phyloP scores from a whole-genome alignment of 2,113 vertebrate genomes.

The Spilogale gracilis region DNA sequence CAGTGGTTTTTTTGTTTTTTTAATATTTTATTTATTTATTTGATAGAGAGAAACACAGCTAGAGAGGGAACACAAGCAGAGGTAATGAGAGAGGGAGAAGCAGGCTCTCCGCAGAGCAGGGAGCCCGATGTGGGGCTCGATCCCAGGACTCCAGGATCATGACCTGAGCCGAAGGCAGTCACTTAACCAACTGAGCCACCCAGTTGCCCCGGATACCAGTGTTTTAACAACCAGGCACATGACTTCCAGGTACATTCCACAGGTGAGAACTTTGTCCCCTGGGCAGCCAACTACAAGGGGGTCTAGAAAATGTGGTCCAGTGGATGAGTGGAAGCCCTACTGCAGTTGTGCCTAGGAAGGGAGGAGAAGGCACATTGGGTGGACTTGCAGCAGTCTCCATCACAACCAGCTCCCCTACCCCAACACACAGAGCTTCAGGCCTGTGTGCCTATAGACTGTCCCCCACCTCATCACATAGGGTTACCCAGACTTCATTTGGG shows the following conservation, averaged over 20 bases:
- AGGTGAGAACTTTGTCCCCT: background rate
- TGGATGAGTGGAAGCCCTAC: background rate
- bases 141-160: too few species aligned
- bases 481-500: rapidly evolving
- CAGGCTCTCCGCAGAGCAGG: too few species aligned
- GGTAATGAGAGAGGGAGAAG: too few species aligned
- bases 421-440: background rate
- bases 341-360: background rate
- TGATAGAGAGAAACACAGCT: too few species aligned
- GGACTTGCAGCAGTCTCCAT: background rate
- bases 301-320: background rate
- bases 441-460: rapidly evolving
- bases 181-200: too few species aligned
- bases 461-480: rapidly evolving
- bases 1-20: too few species aligned
- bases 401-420: background rate
- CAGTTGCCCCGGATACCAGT: too few species aligned
- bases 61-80: too few species aligned
- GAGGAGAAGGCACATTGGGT: background rate
- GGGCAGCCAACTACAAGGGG: background rate
- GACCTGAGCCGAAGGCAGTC: too few species aligned
- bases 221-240: background rate
- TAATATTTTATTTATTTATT: too few species aligned
- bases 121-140: too few species aligned
- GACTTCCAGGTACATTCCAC: background rate